Percentiles rank a stretch among this genome's conserved stretches.
These are phyloP conservation scores for Kryptolebias marmoratus DNA, from an alignment of 2,113 vertebrate genomes.

Conservation along the genomic window DNA sequence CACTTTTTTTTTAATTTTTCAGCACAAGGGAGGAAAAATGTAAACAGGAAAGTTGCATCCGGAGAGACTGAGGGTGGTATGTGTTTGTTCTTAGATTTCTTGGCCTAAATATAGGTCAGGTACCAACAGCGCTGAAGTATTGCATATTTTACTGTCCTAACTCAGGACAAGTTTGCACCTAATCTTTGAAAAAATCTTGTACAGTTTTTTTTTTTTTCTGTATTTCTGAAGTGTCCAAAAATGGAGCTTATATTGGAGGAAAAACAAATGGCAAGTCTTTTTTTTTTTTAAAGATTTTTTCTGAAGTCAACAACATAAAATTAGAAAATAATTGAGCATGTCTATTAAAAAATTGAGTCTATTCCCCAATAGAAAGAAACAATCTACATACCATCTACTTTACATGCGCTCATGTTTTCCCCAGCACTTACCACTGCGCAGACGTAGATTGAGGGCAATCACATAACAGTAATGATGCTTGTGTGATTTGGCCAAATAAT, in stretches of 20 bases:
- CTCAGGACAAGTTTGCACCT: background rate
- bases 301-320: background rate
- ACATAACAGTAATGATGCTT: background rate
- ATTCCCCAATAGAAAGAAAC: background rate
- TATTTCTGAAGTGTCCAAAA: background rate
- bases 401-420: background rate
- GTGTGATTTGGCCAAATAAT: background rate
- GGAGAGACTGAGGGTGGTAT: background rate
- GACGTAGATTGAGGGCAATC: background rate
- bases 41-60: background rate
- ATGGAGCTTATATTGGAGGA: background rate
- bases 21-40: background rate
- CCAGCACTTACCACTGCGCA: background rate
- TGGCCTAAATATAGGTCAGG: background rate
- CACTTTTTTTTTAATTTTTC: conserved; percentile 7
- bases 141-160: background rate
- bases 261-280: background rate
- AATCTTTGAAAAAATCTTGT: too few species aligned
- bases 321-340: conserved; percentile 1
- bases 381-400: conserved; percentile 1
- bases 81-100: background rate
- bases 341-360: background rate
- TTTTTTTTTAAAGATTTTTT: background rate
- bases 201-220: too few species aligned
- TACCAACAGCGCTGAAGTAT: background rate